phyloP scores from a whole-genome alignment of 2,113 vertebrate species.

The Sialia sialis region DNA sequence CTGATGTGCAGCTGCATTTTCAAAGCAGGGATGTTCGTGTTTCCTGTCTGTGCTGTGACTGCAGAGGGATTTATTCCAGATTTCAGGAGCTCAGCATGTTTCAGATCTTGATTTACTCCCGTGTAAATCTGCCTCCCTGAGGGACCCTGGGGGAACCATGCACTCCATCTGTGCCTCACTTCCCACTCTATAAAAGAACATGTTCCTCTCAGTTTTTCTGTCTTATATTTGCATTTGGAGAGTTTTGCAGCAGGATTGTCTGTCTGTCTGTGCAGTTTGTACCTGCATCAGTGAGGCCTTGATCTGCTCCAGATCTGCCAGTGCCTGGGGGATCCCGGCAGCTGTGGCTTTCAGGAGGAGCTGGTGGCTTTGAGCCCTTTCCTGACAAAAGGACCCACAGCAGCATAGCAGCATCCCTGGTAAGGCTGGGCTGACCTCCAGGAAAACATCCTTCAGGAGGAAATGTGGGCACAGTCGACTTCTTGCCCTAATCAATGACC shows the following conservation, averaged over 20 bases:
- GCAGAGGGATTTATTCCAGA: background rate
- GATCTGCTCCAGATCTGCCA: background rate
- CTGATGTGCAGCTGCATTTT: background rate
- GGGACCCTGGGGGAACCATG: background rate
- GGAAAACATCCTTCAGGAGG: background rate
- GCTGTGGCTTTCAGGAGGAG: background rate
- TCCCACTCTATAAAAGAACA: background rate
- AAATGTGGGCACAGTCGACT: background rate
- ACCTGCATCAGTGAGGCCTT: background rate
- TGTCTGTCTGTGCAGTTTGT: background rate
- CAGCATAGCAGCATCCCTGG: background rate
- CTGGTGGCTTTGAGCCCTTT: background rate
- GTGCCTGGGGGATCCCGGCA: background rate
- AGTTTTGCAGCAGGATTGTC: background rate
- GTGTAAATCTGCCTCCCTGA: background rate
- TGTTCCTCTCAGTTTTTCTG: fast-evolving
- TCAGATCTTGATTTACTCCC: background rate
- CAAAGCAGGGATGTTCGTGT: fast-evolving
- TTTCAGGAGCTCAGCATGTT: background rate
- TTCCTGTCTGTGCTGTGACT: background rate
- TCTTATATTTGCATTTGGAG: background rate
- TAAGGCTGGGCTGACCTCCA: background rate
- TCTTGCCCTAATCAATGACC: background rate
- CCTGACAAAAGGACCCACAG: background rate
- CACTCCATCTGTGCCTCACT: background rate